phyloP scores from a whole-genome alignment of 2,888 invertebrate species.

The Torymus tubicola region DNA sequence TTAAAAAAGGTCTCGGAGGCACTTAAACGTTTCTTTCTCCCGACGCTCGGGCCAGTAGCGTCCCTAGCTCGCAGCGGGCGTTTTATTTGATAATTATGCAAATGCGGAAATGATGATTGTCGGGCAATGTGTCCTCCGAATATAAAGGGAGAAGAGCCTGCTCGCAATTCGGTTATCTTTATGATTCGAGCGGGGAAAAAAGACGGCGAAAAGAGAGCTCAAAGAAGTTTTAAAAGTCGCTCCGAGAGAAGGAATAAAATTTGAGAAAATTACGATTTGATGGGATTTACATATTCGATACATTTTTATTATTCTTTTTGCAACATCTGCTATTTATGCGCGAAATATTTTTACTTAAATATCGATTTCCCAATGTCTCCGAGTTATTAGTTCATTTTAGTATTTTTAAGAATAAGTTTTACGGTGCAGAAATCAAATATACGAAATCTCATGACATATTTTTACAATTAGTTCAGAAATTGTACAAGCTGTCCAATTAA shows the following conservation, averaged over 20 bases:
- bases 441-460: too few species aligned
- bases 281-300: conserved; percentile 20
- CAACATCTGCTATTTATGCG: conserved; percentile 6
- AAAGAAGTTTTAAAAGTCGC: conserved; percentile 29
- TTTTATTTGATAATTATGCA: conserved; percentile 77
- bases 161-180: conserved; percentile 75
- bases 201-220: conserved; percentile 55
- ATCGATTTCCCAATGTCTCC: too few species aligned
- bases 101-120: conserved; percentile 74
- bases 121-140: conserved; percentile 75
- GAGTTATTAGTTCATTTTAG: too few species aligned
- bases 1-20: conserved; percentile 59
- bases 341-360: too few species aligned
- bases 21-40: conserved; percentile 57
- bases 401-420: too few species aligned
- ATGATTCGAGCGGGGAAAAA: conserved; percentile 68
- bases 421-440: too few species aligned
- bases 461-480: too few species aligned
- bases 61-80: conserved; percentile 65
- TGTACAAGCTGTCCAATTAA: too few species aligned
- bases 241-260: background rate
- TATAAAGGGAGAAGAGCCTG: conserved; percentile 67
- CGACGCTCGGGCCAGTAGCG: conserved; percentile 5
- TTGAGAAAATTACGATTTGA: conserved; percentile 22
- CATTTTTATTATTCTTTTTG: conserved; percentile 6